A percentile compares a stretch with the other conserved stretches of the same genome.
Evolutionary conservation across 2,113 vertebrate genomes (phyloP).

Genomic region (Bos taurus): DNA sequence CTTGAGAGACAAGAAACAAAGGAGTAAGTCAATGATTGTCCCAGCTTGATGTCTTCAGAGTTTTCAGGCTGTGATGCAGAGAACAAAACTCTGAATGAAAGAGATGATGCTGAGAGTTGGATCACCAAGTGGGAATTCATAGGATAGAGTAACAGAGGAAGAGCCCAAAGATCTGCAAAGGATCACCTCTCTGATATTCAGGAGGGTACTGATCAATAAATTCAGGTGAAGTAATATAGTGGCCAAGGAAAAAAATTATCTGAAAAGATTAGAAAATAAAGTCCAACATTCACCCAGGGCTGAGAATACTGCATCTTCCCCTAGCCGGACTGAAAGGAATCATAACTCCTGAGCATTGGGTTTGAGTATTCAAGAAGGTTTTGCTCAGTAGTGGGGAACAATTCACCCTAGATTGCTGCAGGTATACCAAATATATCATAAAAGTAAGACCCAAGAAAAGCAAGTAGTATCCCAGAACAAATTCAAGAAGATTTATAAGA

Average conservation of each 20-base stretch:
- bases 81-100: not conserved
- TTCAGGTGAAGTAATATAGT: not conserved
- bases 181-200: not conserved
- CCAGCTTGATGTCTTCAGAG: not conserved
- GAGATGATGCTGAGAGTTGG: not conserved
- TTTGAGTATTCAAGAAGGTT: not conserved
- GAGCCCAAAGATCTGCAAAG: not conserved
- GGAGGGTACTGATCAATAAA: not conserved
- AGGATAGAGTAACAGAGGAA: not conserved
- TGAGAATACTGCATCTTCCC: not conserved
- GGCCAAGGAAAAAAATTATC: not conserved
- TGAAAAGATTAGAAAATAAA: not conserved
- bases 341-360: not conserved
- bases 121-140: not conserved
- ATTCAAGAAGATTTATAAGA: constrained; percentile 10
- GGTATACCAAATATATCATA: not conserved
- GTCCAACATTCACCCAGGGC: not conserved
- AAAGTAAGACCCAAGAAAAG: not conserved
- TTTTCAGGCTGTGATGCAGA: not conserved
- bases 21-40: not conserved
- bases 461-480: constrained; percentile 27
- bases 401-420: not conserved
- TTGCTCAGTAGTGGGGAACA: not conserved
- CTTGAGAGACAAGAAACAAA: not conserved
- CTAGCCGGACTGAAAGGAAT: not conserved